Percentiles rank a stretch among this genome's conserved stretches.
These are phyloP conservation scores for Scaeva pyrastri DNA, from an alignment of 2,888 invertebrate genomes.

Conservation along the genomic window DNA sequence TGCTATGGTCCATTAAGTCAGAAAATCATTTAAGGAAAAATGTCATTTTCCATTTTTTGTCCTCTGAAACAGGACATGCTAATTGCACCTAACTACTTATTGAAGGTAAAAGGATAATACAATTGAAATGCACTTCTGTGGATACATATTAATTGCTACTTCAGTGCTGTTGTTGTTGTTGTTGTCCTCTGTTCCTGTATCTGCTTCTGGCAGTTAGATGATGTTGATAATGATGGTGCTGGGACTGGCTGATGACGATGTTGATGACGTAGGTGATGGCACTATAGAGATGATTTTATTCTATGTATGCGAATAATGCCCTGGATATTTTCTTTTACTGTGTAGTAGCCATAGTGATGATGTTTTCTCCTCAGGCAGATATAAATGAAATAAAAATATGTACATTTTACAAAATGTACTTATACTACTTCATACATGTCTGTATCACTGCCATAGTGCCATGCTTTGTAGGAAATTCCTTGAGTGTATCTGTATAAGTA, in stretches of 20 bases:
- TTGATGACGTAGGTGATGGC: conserved; percentile 4
- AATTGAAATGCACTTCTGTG: conserved; percentile 19
- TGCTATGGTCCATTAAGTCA: conserved; percentile 12
- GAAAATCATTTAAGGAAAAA: conserved; percentile 22
- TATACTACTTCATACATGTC: neutral
- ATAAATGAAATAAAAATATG: conserved; percentile 67
- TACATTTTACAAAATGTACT: conserved; percentile 29
- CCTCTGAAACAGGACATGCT: conserved; percentile 12
- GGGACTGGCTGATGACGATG: neutral
- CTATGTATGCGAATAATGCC: conserved; percentile 3
- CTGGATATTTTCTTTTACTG: conserved; percentile 25
- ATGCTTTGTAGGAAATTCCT: neutral
- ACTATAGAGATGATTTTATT: conserved; percentile 12
- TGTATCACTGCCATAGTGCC: no score
- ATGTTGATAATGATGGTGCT: conserved; percentile 21
- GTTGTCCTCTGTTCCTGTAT: conserved; percentile 6
- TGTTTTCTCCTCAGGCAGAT: conserved; percentile 42
- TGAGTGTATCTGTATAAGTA: neutral
- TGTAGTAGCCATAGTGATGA: conserved; percentile 13
- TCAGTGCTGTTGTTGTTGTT: conserved; percentile 12
- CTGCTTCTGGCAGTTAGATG: conserved; percentile 12
- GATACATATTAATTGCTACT: neutral
- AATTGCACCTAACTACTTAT: neutral
- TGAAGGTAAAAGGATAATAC: conserved; percentile 9
- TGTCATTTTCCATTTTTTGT: neutral